These are phyloP conservation scores for Abrostola tripartita DNA, from an alignment of 2,888 invertebrate genomes.

Conservation along the genomic window DNA sequence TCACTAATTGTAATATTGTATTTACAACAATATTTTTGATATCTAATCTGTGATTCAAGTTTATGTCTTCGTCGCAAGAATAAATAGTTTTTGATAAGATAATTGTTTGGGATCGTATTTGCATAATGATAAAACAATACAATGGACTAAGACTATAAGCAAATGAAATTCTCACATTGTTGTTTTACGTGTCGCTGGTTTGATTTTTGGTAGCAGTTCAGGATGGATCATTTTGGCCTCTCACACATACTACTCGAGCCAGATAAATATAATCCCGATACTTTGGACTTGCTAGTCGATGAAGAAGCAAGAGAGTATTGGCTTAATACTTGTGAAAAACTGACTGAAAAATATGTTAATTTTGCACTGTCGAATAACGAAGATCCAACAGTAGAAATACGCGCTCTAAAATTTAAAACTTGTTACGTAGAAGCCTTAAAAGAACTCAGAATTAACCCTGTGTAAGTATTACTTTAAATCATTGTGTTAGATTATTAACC, in stretches of 20 bases:
- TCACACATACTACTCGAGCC: conserved; percentile 92
- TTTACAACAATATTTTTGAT: conserved; percentile 39
- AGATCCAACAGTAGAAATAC: conserved; percentile 92
- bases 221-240: conserved; percentile 84
- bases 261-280: conserved; percentile 95
- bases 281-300: conserved; percentile 95
- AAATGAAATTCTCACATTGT: conserved; percentile 61
- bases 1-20: conserved; percentile 19
- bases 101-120: conserved; percentile 73
- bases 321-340: conserved; percentile 96
- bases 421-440: conserved; percentile 94
- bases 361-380: conserved; percentile 94
- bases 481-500: not conserved
- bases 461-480: conserved; percentile 87
- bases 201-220: conserved; percentile 58
- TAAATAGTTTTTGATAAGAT: conserved; percentile 51
- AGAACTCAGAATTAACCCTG: conserved; percentile 92
- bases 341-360: conserved; percentile 94
- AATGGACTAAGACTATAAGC: conserved; percentile 74
- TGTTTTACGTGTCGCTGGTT: conserved; percentile 45
- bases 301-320: conserved; percentile 96
- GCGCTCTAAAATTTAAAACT: conserved; percentile 94
- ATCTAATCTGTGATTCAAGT: conserved; percentile 53
- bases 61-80: conserved; percentile 26
- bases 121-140: conserved; percentile 74